phyloP scores from a whole-genome alignment of 2,797 vertebrate species.

The Poecilia gillii region DNA sequence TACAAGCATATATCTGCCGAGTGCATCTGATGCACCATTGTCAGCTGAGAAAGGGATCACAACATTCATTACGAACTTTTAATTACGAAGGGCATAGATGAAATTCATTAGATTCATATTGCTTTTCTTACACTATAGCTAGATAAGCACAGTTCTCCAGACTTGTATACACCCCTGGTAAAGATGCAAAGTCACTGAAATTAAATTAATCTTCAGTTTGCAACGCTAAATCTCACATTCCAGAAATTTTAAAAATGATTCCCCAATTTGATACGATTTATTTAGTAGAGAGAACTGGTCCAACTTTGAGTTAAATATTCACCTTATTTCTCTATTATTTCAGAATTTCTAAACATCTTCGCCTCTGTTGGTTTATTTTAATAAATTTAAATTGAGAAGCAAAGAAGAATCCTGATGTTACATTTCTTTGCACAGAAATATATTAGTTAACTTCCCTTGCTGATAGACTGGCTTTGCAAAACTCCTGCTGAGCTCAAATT shows the following conservation, averaged over 20 bases:
- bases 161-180: background rate
- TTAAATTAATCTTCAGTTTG: background rate
- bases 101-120: background rate
- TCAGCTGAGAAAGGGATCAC: background rate
- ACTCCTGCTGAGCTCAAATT: background rate
- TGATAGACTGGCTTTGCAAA: background rate
- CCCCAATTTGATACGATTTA: background rate
- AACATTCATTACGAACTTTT: background rate
- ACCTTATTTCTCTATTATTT: slow-evolving; percentile 23
- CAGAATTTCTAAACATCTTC: slow-evolving; percentile 30
- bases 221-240: background rate
- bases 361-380: slow-evolving; percentile 9
- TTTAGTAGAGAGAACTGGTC: slow-evolving; percentile 11
- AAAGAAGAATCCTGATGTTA: background rate
- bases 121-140: background rate
- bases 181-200: background rate
- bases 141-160: background rate
- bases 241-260: background rate
- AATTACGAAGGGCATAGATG: background rate
- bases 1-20: background rate
- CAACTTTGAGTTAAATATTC: slow-evolving; percentile 21
- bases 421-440: background rate
- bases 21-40: background rate
- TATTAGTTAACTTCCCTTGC: background rate
- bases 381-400: slow-evolving; percentile 9